Percentiles rank a stretch among this genome's conserved stretches.
Conservation (phyloP, 2,113 vertebrate genomes). For the Gadus chalcogrammus region DNA sequence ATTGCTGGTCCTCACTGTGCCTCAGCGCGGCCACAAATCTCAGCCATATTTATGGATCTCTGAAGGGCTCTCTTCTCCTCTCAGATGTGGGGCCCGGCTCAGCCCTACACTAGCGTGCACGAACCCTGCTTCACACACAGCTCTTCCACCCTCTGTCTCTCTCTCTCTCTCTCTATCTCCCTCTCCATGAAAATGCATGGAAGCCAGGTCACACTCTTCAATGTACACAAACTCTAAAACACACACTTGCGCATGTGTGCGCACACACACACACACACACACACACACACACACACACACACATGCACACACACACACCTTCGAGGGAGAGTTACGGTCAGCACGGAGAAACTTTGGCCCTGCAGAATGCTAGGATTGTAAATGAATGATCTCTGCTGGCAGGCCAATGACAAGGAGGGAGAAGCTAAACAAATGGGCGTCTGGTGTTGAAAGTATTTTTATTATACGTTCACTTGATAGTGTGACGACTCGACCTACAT, state of each 20-base stretch:
- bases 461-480: background rate
- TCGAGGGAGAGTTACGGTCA: slow-evolving; percentile 4
- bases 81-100: slow-evolving; percentile 29
- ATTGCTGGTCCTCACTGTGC: slow-evolving; percentile 31
- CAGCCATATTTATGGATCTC: slow-evolving; percentile 49
- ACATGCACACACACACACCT: slow-evolving; percentile 3
- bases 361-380: background rate
- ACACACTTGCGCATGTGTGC: slow-evolving; percentile 1
- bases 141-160: slow-evolving; percentile 4
- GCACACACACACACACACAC: slow-evolving; percentile 10
- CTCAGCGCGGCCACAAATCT: slow-evolving; percentile 42
- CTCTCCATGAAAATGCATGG: slow-evolving; percentile 6
- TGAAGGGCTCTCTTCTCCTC: slow-evolving; percentile 28
- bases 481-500: background rate
- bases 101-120: slow-evolving; percentile 27
- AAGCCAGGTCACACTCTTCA: slow-evolving; percentile 15
- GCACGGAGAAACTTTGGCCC: background rate
- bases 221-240: background rate
- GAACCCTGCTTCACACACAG: slow-evolving; percentile 7
- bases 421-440: background rate
- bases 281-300: background rate
- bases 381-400: background rate
- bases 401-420: background rate
- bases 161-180: background rate
- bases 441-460: slow-evolving; percentile 1